Conservation (phyloP, 2,113 vertebrate genomes). For the Regulus satrapa region DNA sequence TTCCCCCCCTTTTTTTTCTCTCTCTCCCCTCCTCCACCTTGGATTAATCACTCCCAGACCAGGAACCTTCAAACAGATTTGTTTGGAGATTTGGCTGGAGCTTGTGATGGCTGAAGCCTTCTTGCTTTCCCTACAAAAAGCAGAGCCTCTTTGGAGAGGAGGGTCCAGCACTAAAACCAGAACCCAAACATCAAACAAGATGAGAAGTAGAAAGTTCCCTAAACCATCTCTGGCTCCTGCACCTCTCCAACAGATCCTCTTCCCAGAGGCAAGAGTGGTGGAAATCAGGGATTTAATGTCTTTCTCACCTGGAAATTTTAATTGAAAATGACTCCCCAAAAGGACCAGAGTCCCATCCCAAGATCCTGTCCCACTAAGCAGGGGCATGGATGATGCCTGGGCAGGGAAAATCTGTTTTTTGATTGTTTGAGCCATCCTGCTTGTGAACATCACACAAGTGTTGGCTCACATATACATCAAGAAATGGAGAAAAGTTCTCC, state of each 20-base stretch:
- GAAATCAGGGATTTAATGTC: background rate
- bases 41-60: conserved; percentile 13
- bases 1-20: background rate
- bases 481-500: background rate
- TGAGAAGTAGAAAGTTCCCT: background rate
- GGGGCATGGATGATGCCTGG: background rate
- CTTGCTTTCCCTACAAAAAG: background rate
- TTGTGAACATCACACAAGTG: background rate
- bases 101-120: background rate
- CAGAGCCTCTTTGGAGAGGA: background rate
- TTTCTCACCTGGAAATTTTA: background rate
- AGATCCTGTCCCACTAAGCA: background rate
- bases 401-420: background rate
- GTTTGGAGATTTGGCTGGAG: background rate
- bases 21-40: background rate
- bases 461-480: background rate
- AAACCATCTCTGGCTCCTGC: background rate
- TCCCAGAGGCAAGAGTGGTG: background rate
- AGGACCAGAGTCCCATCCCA: accelerated
- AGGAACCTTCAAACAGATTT: conserved; percentile 4
- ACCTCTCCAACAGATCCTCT: background rate
- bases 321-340: background rate
- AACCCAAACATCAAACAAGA: background rate
- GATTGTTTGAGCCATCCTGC: background rate
- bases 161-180: background rate